phyloP scores from a whole-genome alignment of 2,113 vertebrate genomes.

The Crypturellus undulatus region DNA sequence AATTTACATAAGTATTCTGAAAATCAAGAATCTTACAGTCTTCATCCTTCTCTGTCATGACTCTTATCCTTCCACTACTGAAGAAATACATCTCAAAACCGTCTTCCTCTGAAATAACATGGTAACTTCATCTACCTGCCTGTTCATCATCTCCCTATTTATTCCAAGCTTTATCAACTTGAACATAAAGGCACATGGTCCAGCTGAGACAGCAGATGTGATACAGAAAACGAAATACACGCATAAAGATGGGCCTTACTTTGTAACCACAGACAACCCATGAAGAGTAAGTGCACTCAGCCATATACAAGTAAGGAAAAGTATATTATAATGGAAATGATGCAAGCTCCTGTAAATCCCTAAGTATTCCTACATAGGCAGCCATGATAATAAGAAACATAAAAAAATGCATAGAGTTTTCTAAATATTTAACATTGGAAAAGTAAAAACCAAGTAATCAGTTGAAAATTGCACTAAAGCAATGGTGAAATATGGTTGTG shows the following conservation, averaged over 20 bases:
- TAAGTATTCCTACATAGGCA: neutral
- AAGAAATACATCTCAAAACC: neutral
- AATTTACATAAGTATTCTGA: neutral
- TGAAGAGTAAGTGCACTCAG: constrained; percentile 33
- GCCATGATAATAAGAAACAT: neutral
- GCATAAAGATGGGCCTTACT: neutral
- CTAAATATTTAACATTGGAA: neutral
- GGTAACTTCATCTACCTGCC: neutral
- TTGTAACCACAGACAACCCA: neutral
- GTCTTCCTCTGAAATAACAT: neutral
- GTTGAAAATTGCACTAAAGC: neutral
- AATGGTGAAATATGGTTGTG: neutral
- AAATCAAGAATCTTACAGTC: neutral
- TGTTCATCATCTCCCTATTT: neutral
- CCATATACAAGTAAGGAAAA: constrained; percentile 12
- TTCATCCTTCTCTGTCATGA: neutral
- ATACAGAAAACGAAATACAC: neutral
- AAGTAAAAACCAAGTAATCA: neutral
- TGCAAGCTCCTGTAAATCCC: neutral
- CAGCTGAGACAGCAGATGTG: neutral
- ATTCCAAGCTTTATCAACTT: neutral
- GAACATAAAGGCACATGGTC: neutral
- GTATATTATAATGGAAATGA: neutral
- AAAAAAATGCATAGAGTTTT: neutral
- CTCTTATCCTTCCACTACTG: neutral